These are phyloP conservation scores for Camponotus floridanus DNA, from an alignment of 1,140 invertebrate species.

Conservation along the genomic window DNA sequence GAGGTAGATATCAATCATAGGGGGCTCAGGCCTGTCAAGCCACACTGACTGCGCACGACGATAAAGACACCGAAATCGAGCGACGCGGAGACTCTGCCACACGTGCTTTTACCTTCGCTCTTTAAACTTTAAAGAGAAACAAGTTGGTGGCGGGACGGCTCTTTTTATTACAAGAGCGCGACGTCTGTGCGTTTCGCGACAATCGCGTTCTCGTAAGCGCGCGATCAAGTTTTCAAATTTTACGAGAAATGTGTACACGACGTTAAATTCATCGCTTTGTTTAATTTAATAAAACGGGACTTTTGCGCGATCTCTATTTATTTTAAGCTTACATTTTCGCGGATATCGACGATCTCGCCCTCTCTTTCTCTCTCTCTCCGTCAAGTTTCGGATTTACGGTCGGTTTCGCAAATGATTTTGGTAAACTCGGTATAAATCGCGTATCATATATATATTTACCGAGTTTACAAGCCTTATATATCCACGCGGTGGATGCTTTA, in stretches of 20 bases:
- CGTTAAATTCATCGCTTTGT: not conserved
- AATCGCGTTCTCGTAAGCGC: not conserved
- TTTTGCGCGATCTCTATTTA: not conserved
- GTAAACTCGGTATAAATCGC: slow-evolving; percentile 39
- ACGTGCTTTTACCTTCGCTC: slow-evolving; percentile 3
- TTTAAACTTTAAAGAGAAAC: slow-evolving; percentile 51
- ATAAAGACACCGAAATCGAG: slow-evolving; percentile 72
- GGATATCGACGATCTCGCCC: not conserved
- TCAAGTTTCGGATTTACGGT: slow-evolving; percentile 45
- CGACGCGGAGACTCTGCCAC: slow-evolving; percentile 43
- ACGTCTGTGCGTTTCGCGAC: not conserved
- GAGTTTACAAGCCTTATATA: slow-evolving; percentile 44
- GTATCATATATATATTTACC: slow-evolving; percentile 41
- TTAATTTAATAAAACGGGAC: slow-evolving; percentile 43
- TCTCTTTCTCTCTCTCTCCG: not conserved
- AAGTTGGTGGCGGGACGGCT: slow-evolving; percentile 20
- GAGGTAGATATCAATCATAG: slow-evolving; percentile 76
- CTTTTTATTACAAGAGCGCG: slow-evolving; percentile 15
- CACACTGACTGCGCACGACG: slow-evolving; percentile 65
- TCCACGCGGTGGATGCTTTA: slow-evolving; percentile 23
- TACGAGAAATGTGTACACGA: not conserved
- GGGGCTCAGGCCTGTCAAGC: slow-evolving; percentile 74
- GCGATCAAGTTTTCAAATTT: too few species aligned
- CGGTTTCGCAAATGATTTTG: slow-evolving; percentile 46
- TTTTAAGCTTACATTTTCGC: slow-evolving; percentile 25